phyloP scores from a whole-genome alignment of 2,797 vertebrate species.

The Cyprinodon diabolis region DNA sequence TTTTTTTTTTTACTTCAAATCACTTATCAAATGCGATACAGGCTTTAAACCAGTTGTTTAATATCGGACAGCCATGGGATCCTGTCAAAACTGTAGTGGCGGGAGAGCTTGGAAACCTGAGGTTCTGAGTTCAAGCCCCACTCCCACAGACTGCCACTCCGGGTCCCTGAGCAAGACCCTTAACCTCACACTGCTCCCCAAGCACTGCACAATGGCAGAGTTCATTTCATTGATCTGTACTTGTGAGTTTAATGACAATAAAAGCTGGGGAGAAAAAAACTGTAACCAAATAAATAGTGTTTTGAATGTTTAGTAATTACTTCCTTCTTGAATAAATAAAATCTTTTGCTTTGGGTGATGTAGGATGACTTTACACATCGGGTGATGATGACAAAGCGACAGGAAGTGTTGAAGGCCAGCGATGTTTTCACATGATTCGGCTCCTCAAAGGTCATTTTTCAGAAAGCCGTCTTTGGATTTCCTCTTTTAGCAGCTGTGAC shows the following conservation, averaged over 20 bases:
- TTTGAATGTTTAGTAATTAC: neutral
- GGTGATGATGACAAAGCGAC: slow-evolving; percentile 2
- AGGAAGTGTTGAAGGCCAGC: slow-evolving; percentile 41
- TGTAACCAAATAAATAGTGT: neutral
- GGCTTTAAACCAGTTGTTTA: neutral
- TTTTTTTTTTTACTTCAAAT: neutral
- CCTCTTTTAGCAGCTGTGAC: slow-evolving; percentile 64
- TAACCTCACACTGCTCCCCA: too few relatives aligned
- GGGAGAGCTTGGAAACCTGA: too few relatives aligned
- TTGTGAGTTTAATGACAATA: too few relatives aligned
- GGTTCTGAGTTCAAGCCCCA: too few relatives aligned
- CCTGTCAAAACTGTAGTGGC: neutral
- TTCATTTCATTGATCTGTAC: too few relatives aligned
- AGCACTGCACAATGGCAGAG: too few relatives aligned
- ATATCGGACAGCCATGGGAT: neutral
- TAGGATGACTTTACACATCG: neutral
- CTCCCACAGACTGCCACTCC: too few relatives aligned
- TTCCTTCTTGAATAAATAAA: neutral
- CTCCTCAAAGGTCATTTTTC: slow-evolving; percentile 36
- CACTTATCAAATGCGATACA: neutral
- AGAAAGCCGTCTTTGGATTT: slow-evolving; percentile 56
- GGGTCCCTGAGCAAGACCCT: too few relatives aligned
- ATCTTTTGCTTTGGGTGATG: neutral
- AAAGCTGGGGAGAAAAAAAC: too few relatives aligned
- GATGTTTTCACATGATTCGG: slow-evolving; percentile 49